Evolutionary conservation across 2,888 invertebrate genomes (phyloP).

Genomic region (Odontocolon sp.): DNA sequence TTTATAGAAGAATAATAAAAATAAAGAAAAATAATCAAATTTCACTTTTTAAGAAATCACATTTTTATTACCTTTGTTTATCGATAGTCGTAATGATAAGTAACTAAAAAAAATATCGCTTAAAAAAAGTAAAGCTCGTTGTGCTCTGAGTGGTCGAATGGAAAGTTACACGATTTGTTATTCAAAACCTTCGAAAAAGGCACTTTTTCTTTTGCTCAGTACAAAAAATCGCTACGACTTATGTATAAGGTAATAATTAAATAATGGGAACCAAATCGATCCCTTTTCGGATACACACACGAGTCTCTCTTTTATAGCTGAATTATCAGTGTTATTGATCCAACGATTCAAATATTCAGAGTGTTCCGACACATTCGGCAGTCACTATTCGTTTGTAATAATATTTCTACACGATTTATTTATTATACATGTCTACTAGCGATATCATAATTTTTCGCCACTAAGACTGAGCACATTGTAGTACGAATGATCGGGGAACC

Average conservation of each 20-base stretch:
- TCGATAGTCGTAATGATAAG: too few relatives aligned
- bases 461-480: slow-evolving; percentile 93
- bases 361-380: slow-evolving; percentile 2
- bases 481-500: slow-evolving; percentile 96
- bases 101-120: too few relatives aligned
- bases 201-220: background rate
- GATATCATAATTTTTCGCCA: slow-evolving; percentile 87
- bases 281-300: background rate
- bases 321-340: slow-evolving; percentile 15
- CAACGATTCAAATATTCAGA: slow-evolving; percentile 10
- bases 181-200: background rate
- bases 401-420: background rate
- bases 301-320: slow-evolving; percentile 25
- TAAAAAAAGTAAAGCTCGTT: too few relatives aligned
- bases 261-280: background rate
- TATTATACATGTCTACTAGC: background rate
- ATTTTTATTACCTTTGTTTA: too few relatives aligned
- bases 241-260: background rate
- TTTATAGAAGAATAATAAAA: background rate
- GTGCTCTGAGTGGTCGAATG: too few relatives aligned
- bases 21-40: too few relatives aligned
- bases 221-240: background rate
- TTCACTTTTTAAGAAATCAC: too few relatives aligned
- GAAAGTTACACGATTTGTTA: slow-evolving; percentile 5
- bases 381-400: background rate